Evolutionary conservation across 1,140 invertebrate species (phyloP).

Genomic region (Aphelenchoides avenae): DNA sequence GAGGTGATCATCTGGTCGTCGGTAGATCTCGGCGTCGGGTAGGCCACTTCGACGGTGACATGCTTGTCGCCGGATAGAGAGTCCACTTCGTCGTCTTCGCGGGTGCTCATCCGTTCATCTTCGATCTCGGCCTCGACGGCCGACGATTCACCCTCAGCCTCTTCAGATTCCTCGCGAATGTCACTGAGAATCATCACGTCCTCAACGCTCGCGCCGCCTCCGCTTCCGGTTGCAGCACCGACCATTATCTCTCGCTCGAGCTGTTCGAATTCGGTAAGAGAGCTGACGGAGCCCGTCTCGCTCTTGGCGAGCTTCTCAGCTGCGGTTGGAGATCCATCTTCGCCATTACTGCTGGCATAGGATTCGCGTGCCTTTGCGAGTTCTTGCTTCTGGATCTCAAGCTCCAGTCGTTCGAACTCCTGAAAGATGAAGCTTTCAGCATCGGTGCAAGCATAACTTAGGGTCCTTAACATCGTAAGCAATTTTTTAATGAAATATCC

Average conservation of each 20-base stretch:
- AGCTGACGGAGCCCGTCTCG: constrained; percentile 16
- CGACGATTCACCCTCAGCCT: too few species aligned
- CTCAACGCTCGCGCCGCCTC: constrained; percentile 13
- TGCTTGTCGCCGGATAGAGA: background rate
- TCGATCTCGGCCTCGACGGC: constrained; percentile 3
- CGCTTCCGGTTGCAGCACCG: constrained; percentile 14
- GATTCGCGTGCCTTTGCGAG: constrained; percentile 9
- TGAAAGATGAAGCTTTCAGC: too few species aligned
- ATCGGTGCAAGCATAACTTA: too few species aligned
- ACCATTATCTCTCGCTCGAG: constrained; percentile 45
- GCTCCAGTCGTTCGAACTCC: constrained; percentile 50
- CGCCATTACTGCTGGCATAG: background rate
- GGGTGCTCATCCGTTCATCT: constrained; percentile 10
- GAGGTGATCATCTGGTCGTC: constrained; percentile 31
- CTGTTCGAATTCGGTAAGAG: constrained; percentile 51
- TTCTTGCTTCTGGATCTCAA: constrained; percentile 26
- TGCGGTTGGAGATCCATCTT: constrained; percentile 15
- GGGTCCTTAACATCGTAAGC: too few species aligned
- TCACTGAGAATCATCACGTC: constrained; percentile 38
- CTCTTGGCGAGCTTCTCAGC: background rate
- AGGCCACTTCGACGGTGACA: background rate
- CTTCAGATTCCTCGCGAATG: constrained; percentile 27
- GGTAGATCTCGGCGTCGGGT: background rate
- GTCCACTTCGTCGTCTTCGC: constrained; percentile 14
- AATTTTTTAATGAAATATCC: too few species aligned